A percentile compares a stretch with the other conserved stretches of the same genome.
Conservation (phyloP, 2,797 vertebrate species). For the Schizopygopsis pylzovi region DNA sequence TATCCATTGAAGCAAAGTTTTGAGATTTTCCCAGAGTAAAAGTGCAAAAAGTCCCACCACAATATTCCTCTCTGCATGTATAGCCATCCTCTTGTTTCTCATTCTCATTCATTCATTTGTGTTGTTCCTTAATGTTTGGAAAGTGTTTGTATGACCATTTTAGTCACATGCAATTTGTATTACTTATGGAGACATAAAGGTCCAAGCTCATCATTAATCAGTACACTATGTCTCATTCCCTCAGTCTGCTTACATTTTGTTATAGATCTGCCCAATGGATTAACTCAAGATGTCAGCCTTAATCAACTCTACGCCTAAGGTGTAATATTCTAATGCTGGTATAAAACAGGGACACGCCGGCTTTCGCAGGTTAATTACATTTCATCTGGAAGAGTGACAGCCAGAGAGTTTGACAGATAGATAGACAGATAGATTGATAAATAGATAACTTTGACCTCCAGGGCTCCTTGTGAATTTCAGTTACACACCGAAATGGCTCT, state of each 20-base stretch:
- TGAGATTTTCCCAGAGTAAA: neutral
- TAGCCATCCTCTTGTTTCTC: neutral
- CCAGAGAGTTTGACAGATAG: conserved; percentile 50
- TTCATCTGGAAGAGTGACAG: conserved; percentile 52
- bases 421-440: conserved; percentile 71
- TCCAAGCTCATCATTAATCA: conserved; percentile 52
- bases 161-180: conserved; percentile 36
- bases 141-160: conserved; percentile 22
- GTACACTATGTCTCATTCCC: conserved; percentile 40
- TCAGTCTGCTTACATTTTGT: conserved; percentile 46
- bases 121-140: conserved; percentile 4
- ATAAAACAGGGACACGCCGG: conserved; percentile 25
- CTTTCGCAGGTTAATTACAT: conserved; percentile 55
- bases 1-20: neutral
- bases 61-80: neutral
- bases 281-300: conserved; percentile 60
- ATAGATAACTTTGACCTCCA: conserved; percentile 83
- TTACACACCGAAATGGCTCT: conserved; percentile 73
- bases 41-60: neutral
- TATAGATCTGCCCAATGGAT: conserved; percentile 50
- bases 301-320: conserved; percentile 60
- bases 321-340: conserved; percentile 50
- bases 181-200: conserved; percentile 5
- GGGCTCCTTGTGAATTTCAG: conserved; percentile 75
- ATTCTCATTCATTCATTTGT: neutral